Evolutionary conservation across 2,888 invertebrate species (phyloP), one percentile per base, ranked within the genome.

Genomic region (Rhogogaster chlorosoma): DNA sequence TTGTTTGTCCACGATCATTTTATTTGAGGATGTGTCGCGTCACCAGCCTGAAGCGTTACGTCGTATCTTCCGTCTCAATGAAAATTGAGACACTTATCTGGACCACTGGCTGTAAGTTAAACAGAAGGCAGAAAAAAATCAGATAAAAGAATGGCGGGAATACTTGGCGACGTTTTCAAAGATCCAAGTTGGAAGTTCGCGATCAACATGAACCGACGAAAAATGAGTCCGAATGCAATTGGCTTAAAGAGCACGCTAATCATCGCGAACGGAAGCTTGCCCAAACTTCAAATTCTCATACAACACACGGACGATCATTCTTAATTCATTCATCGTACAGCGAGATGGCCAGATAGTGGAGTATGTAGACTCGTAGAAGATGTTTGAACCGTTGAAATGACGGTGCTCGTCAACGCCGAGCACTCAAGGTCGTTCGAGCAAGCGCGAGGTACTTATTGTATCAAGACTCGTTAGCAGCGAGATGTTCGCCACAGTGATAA

Each of bases 391-490:
- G 80, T 61, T 22, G 49, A 38, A 80, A 80, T 49, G 45, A n/a
- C 42, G 67, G 67, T 49, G 29, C 38, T 80, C 45, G 83, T 83
- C 83, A 61, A 64, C 67, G 83, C 49, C 26, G 45, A 70, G 12
- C 83, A 49, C 64, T 64, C 45, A 83, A 83, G 83, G 83, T 83
- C 83, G 67, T 70, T 70, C 42, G 45, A 83, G 67, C 26, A 70
- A 70, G 67, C n/a, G 67, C n/a, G 67, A 89, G 91, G 92, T 93
- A 93, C 91, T 93, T 93, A 93, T 93, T 93, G 91, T 93, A 93
- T 93, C 93, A 93, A 93, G 93, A 89, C 93, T 93, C 89, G 92
- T 93, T 93, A 93, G 92, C 91, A 87, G 89, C 90, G 88, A 88
- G 87, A 87, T 90, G 90, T 90, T 90, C 87, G 84, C 83, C 85